Percentiles rank a stretch among this genome's conserved stretches.
Conservation (phyloP, 2,888 invertebrate species). For the Leptopilina drosophilae region DNA sequence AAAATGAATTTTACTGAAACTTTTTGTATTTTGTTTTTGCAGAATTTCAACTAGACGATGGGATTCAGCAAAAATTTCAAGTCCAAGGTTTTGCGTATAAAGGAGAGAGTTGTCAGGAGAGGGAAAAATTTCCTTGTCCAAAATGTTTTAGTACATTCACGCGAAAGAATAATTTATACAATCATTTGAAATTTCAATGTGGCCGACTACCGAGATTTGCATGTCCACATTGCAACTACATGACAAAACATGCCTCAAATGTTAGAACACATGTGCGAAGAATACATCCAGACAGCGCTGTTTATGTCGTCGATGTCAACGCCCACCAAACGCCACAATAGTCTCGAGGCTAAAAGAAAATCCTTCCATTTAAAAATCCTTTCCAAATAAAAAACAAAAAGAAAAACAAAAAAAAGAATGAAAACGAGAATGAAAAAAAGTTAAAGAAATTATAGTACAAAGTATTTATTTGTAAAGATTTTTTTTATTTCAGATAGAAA, state of each 20-base stretch:
- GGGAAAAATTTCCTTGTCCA: constrained; percentile 65
- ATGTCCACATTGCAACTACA: constrained; percentile 73
- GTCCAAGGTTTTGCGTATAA: not conserved
- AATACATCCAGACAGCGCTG: constrained; percentile 65
- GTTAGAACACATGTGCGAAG: constrained; percentile 71
- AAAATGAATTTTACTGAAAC: constrained; percentile 1
- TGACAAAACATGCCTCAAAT: constrained; percentile 73
- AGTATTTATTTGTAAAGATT: constrained; percentile 14
- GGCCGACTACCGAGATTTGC: constrained; percentile 73
- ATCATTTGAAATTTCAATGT: constrained; percentile 73
- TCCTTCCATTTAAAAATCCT: too few relatives aligned
- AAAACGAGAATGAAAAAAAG: not conserved
- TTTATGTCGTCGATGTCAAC: constrained; percentile 68
- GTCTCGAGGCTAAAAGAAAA: not conserved
- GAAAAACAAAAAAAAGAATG: not conserved
- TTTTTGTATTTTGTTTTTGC: constrained; percentile 32
- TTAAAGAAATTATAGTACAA: constrained; percentile 13
- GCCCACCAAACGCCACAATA: not conserved
- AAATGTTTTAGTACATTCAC: constrained; percentile 71
- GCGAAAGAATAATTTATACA: constrained; percentile 71
- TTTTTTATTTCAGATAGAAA: constrained; percentile 44
- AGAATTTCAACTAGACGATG: constrained; percentile 11
- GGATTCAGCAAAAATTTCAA: not conserved
- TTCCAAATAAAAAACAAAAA: not conserved
- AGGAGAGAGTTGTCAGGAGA: not conserved